These are phyloP conservation scores for Spodoptera picta DNA, from an alignment of 2,888 invertebrate species.

Conservation along the genomic window DNA sequence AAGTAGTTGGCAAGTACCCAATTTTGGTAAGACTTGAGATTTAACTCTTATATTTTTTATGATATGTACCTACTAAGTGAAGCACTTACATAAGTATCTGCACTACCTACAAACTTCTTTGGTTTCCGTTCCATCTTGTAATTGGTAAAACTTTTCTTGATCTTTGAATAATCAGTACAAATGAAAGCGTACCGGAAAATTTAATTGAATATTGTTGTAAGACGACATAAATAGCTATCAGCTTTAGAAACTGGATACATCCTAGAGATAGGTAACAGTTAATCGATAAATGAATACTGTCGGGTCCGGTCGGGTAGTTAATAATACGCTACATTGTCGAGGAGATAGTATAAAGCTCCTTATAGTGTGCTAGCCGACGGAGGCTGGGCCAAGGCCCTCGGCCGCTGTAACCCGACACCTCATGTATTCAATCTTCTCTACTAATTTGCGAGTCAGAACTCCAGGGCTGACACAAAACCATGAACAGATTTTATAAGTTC, in stretches of 20 bases:
- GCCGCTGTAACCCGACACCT: constrained; percentile 81
- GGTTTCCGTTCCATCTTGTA: too few relatives aligned
- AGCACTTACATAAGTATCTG: too few relatives aligned
- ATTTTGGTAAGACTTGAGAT: constrained; percentile 6
- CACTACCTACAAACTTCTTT: too few relatives aligned
- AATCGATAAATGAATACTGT: constrained; percentile 49
- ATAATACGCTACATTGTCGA: constrained; percentile 49
- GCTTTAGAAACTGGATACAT: constrained; percentile 38
- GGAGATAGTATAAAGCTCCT: constrained; percentile 49
- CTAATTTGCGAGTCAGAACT: constrained; percentile 74
- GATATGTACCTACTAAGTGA: not conserved
- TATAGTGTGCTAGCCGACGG: constrained; percentile 56
- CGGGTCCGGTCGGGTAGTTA: constrained; percentile 34
- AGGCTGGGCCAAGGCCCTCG: constrained; percentile 72
- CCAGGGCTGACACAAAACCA: constrained; percentile 68
- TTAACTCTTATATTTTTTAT: constrained; percentile 4
- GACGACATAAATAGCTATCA: constrained; percentile 36
- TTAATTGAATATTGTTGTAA: constrained; percentile 1
- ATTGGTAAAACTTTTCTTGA: too few relatives aligned
- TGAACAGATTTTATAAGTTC: not conserved
- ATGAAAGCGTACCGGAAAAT: too few relatives aligned
- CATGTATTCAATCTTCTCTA: constrained; percentile 82
- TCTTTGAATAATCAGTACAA: too few relatives aligned
- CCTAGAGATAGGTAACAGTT: constrained; percentile 43
- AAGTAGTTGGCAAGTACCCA: too few relatives aligned